phyloP scores from a whole-genome alignment of 1,140 invertebrate genomes.

The Dendroctonus valens region DNA sequence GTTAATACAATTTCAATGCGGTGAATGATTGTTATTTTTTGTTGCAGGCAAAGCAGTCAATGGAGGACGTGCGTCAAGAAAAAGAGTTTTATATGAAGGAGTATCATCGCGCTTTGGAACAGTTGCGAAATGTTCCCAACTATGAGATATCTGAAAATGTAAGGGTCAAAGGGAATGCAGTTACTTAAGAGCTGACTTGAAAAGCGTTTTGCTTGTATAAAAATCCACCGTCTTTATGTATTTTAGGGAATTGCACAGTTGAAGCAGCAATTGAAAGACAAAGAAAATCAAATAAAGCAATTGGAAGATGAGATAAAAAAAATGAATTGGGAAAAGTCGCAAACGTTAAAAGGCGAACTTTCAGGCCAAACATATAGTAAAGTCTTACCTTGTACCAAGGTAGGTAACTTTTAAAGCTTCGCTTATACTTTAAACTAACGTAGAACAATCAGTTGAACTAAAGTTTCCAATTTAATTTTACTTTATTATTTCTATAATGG shows the following conservation, averaged over 20 bases:
- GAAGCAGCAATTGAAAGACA: constrained; percentile 40
- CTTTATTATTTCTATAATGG: no score
- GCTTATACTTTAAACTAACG: no score
- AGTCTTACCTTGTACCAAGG: constrained; percentile 35
- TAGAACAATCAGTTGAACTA: no score
- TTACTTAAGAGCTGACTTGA: background rate
- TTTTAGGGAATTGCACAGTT: constrained; percentile 18
- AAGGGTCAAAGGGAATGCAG: constrained; percentile 29
- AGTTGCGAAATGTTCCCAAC: constrained; percentile 44
- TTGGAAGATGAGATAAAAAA: constrained; percentile 54
- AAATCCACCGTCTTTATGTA: background rate
- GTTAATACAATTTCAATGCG: background rate
- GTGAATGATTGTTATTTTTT: background rate
- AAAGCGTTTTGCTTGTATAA: background rate
- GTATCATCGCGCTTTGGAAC: constrained; percentile 51
- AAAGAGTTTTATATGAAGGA: constrained; percentile 56
- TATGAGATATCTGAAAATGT: constrained; percentile 46
- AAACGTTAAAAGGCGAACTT: background rate
- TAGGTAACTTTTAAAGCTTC: constrained; percentile 8
- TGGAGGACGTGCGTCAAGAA: constrained; percentile 47
- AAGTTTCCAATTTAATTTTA: no score
- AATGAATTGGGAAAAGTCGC: constrained; percentile 16
- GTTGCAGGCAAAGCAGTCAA: constrained; percentile 33
- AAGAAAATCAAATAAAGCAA: constrained; percentile 50
- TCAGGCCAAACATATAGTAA: background rate